Evolutionary conservation across 2,888 invertebrate genomes (phyloP), one percentile per base, ranked within the genome.

Genomic region (Drosophila villosipedis): DNA sequence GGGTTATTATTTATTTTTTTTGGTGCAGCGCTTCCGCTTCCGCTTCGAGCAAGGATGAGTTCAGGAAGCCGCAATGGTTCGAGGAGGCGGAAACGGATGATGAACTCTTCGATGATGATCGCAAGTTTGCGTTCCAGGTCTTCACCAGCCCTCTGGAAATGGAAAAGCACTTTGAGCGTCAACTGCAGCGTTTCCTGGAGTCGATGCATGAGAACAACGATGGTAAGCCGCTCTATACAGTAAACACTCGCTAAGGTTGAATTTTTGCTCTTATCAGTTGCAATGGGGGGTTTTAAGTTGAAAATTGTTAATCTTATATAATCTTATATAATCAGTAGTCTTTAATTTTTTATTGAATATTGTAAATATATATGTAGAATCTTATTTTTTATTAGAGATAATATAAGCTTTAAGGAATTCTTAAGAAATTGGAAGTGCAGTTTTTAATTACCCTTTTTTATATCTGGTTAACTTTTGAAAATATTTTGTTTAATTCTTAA

Each of bases 91-190:
- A 94, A 80, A 93, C 93, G 7, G 93, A 93, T 58, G 93, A 93
- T 78, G 93, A 93, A 68, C 84, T 93, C 22, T 93, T 93, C 60
- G 93, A 93, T 35, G 92, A 92, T 66, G 92, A 93, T 81, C 91
- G 92, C 39, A 92, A 91, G 74, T 93, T 93, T 76, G 91, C 94
- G 14, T 95, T 95, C 82, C 93, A 94, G 78, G 92, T 95, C n/a
- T 95, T 95, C 73, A 94, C 94, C 30, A 94, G 95, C 92, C 95
- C 95, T 0, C 80, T 95, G 76, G 94, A 95, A 92, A 94, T 95
- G 91, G 95, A 95, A 72, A 94, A 94, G 72, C 95, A 94, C 80
- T 95, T 95, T 82, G 95, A 95, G 85, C 93, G 94, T 12, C 95
- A 95, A 91, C 94, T 95, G 93, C 94, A 95, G 73, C 94, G 94